Base-by-base conservation (phyloP, 2,888 invertebrate species). In the Brachyopa scutellaris region DNA sequence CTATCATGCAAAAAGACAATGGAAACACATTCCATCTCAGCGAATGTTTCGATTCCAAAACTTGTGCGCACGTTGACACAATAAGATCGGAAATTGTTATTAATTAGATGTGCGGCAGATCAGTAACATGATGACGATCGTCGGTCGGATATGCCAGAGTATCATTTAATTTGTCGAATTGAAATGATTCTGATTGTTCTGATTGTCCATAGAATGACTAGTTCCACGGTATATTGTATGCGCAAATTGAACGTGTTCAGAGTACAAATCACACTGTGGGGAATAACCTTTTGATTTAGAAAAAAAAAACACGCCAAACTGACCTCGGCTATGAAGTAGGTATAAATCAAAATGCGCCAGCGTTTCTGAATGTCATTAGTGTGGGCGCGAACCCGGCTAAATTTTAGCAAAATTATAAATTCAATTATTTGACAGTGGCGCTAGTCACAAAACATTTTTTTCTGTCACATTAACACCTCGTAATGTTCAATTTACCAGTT, bases 101-200 rank as follows among this genome's bases (percentile, higher is more conserved):
- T 47, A 57, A 36, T 57, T 17, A 47, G 19, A 26, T 57, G 36
- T 11, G 23, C 55, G 45, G 23, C 33, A 26, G 26, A 45, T 57
- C 57, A 45, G 15, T 45, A 47, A 31, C 45, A 19, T 2, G 40
- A 49, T 15, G 38, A 38, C 29, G 11, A 17, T 36, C 23, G 40
- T 17, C 19, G 13, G 55, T 61, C 70, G 76, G 76, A 70, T 77
- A 77, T 72, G 64, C 49, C 64, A 64, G 64, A 57, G 70, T 15
- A 72, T 66, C 78, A 45, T 66, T 72, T 51, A 72, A 72, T 78
- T 66, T 47, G 15, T 57, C 57, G 72, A 78, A 78, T 72, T 78
- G 57, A 78, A 78, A 66, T 59, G 59, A 31, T 69, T 57, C 51
- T 36, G 57, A 69, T 45, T 57, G 23, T 23, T 53, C 17, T 7